Evolutionary conservation across 2,113 vertebrate species (phyloP).

Genomic region (Nyctibius bracteatus): DNA sequence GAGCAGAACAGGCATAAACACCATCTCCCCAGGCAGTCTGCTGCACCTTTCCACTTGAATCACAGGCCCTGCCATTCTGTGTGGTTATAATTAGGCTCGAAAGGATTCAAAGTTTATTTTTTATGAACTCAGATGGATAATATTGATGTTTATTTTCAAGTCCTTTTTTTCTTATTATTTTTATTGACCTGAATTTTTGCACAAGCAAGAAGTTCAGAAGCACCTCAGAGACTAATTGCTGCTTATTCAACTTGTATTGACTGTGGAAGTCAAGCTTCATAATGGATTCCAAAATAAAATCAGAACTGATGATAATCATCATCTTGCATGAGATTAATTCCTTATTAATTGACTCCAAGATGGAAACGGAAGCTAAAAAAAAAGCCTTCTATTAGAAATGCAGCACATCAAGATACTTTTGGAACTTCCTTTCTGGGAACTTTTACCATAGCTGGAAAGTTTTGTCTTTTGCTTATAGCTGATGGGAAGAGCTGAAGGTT

Average conservation of each 20-base stretch:
- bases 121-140: constrained; percentile 54
- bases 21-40: background rate
- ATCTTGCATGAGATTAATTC: constrained; percentile 38
- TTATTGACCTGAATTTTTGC: constrained; percentile 65
- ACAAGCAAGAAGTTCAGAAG: constrained; percentile 48
- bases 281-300: constrained; percentile 52
- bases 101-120: constrained; percentile 57
- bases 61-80: background rate
- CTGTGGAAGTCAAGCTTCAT: constrained; percentile 54
- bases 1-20: background rate
- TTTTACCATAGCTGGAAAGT: background rate
- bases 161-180: constrained; percentile 63
- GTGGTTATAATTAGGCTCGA: constrained; percentile 29
- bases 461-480: background rate
- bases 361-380: background rate
- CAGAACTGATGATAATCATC: constrained; percentile 43
- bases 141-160: constrained; percentile 65
- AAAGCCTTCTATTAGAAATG: background rate
- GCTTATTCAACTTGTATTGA: constrained; percentile 70
- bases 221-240: constrained; percentile 62
- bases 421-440: background rate
- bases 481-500: background rate
- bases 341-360: constrained; percentile 52
- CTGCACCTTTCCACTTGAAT: background rate
- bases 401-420: background rate